A percentile compares a stretch with the other conserved stretches of the same genome.
Conservation (phyloP, 2,888 invertebrate genomes). For the Sarcophaga variegata region DNA sequence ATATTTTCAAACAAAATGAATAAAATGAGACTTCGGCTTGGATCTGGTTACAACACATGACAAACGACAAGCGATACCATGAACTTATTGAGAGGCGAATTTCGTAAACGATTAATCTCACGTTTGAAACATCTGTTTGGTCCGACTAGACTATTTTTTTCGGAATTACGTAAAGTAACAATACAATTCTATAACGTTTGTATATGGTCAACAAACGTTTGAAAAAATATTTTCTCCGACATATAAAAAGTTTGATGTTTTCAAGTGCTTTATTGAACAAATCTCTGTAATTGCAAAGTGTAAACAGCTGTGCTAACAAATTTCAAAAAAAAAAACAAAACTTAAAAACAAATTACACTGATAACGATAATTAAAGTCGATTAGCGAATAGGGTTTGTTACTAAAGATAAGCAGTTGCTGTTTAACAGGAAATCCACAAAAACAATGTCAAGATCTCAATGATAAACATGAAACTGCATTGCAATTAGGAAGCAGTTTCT, state of each 20-base stretch:
- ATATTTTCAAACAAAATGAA: too few relatives aligned
- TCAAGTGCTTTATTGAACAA: neutral
- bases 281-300: neutral
- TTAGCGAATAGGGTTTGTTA: neutral
- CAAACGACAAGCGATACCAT: too few relatives aligned
- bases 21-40: too few relatives aligned
- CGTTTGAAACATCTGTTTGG: too few relatives aligned
- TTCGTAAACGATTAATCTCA: too few relatives aligned
- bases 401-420: neutral
- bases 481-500: neutral
- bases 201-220: too few relatives aligned
- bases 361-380: slow-evolving; percentile 10
- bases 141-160: too few relatives aligned
- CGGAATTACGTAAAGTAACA: too few relatives aligned
- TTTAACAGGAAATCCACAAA: neutral
- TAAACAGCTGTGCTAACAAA: neutral
- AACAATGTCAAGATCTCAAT: slow-evolving; percentile 20
- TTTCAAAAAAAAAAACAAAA: neutral
- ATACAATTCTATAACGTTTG: too few relatives aligned
- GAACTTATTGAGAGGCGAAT: too few relatives aligned
- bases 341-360: neutral
- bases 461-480: slow-evolving; percentile 5
- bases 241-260: neutral
- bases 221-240: too few relatives aligned
- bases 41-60: too few relatives aligned